Conservation (phyloP, 2,113 vertebrate species). For the Pachypanchax playfairii region DNA sequence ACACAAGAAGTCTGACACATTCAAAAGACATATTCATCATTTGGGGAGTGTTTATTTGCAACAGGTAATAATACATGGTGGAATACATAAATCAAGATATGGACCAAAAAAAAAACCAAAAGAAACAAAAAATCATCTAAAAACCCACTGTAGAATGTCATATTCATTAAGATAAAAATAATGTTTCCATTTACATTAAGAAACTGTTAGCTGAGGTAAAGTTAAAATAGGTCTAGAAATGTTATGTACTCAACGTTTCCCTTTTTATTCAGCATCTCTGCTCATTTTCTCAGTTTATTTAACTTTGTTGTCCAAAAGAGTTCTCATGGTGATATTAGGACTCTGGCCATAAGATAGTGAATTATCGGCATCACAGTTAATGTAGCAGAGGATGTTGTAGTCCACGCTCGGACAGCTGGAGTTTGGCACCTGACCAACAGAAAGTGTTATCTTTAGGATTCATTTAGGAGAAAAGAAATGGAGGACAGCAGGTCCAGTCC, state of each 20-base stretch:
- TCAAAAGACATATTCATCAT: slow-evolving; percentile 53
- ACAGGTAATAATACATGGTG: slow-evolving; percentile 97
- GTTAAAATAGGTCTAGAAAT: slow-evolving; percentile 97
- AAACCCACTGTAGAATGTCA: slow-evolving; percentile 89
- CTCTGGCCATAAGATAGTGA: slow-evolving; percentile 84
- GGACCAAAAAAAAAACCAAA: slow-evolving; percentile 55
- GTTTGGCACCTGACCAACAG: slow-evolving; percentile 54
- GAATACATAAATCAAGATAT: slow-evolving; percentile 95
- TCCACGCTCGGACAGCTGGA: slow-evolving; percentile 44
- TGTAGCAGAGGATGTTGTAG: slow-evolving; percentile 61
- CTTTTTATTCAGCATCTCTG: slow-evolving; percentile 70
- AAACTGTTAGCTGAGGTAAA: slow-evolving; percentile 97
- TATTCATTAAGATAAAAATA: slow-evolving; percentile 97
- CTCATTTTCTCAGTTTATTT: slow-evolving; percentile 64
- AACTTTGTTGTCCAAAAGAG: slow-evolving; percentile 62
- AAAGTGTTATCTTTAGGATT: background rate
- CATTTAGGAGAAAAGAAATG: background rate
- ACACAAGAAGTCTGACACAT: slow-evolving; percentile 17
- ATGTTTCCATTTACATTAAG: slow-evolving; percentile 91
- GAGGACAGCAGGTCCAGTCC: slow-evolving; percentile 4
- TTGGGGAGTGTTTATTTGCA: slow-evolving; percentile 96
- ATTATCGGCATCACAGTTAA: slow-evolving; percentile 70
- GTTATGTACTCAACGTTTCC: slow-evolving; percentile 86
- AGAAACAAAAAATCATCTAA: slow-evolving; percentile 80
- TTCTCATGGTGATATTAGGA: slow-evolving; percentile 67